Conservation (phyloP, 1,140 invertebrate species). For the Ditylenchus dipsaci region DNA sequence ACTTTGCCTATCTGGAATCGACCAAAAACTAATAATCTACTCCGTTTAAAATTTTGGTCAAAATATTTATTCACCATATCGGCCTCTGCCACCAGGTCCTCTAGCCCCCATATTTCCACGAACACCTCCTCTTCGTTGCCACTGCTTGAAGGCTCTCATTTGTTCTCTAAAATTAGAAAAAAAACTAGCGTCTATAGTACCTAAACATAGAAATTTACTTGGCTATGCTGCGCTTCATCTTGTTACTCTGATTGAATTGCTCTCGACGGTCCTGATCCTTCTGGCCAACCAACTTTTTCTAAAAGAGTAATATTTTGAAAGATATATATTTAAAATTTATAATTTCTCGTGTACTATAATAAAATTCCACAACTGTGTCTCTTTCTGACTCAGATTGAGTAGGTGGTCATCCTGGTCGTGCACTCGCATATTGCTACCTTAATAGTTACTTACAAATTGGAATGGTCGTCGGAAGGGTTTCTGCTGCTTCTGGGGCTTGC, state of each 20-base stretch:
- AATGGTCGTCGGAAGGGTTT: conserved; percentile 32
- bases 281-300: conserved; percentile 38
- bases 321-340: neutral
- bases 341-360: too few relatives aligned
- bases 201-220: conserved; percentile 33
- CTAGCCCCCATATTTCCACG: conserved; percentile 17
- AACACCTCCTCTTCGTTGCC: conserved; percentile 49
- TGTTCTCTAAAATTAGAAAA: conserved; percentile 41
- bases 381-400: too few relatives aligned
- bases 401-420: neutral
- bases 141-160: conserved; percentile 51
- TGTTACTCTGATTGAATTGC: conserved; percentile 32
- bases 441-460: conserved; percentile 26
- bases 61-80: conserved; percentile 29
- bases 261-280: conserved; percentile 55
- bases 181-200: conserved; percentile 2
- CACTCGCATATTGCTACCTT: neutral
- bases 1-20: conserved; percentile 40
- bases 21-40: too few relatives aligned
- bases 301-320: too few relatives aligned
- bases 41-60: too few relatives aligned
- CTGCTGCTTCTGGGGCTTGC: conserved; percentile 38
- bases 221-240: conserved; percentile 54
- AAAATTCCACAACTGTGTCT: too few relatives aligned
- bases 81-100: conserved; percentile 5